Evolutionary conservation across 2,797 vertebrate species (phyloP).

Genomic region (Cynodonichthys magdalenae): DNA sequence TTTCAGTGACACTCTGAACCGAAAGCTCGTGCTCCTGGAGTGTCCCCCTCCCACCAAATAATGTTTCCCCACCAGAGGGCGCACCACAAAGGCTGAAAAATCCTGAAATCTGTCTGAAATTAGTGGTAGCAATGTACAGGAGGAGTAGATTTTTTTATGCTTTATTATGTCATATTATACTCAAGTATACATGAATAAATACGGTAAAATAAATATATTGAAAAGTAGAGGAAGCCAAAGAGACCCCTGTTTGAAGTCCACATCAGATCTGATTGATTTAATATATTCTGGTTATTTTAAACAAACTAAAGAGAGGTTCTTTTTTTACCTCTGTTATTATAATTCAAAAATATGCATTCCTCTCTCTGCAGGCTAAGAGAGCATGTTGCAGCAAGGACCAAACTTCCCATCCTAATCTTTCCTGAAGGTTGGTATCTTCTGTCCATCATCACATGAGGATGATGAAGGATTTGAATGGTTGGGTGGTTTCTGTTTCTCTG

Average conservation of each 20-base stretch:
- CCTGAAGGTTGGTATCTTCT: conserved; percentile 88
- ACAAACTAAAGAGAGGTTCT: background rate
- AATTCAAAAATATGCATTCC: background rate
- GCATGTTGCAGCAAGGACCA: conserved; percentile 88
- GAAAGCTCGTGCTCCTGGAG: too few relatives aligned
- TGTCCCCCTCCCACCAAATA: too few relatives aligned
- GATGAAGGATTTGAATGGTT: background rate
- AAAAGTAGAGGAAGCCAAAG: background rate
- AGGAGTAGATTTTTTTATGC: too few relatives aligned
- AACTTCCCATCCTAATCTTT: conserved; percentile 96
- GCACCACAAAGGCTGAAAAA: too few relatives aligned
- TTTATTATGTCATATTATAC: too few relatives aligned
- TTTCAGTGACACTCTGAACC: too few relatives aligned
- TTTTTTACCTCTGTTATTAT: background rate
- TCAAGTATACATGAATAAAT: too few relatives aligned
- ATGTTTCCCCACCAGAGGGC: too few relatives aligned
- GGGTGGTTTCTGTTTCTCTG: conserved; percentile 1
- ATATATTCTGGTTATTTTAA: background rate
- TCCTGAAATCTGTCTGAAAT: too few relatives aligned
- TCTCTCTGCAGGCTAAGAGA: conserved; percentile 83
- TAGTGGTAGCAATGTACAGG: too few relatives aligned
- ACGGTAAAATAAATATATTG: too few relatives aligned
- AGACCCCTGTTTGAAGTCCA: background rate
- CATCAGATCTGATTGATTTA: background rate
- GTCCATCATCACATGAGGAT: background rate